Evolutionary conservation across 30 jellyfish, hydroid and myxozoan species (phyloP), one percentile per base, ranked within the genome.

Genomic region (Nemopilema nomurai): DNA sequence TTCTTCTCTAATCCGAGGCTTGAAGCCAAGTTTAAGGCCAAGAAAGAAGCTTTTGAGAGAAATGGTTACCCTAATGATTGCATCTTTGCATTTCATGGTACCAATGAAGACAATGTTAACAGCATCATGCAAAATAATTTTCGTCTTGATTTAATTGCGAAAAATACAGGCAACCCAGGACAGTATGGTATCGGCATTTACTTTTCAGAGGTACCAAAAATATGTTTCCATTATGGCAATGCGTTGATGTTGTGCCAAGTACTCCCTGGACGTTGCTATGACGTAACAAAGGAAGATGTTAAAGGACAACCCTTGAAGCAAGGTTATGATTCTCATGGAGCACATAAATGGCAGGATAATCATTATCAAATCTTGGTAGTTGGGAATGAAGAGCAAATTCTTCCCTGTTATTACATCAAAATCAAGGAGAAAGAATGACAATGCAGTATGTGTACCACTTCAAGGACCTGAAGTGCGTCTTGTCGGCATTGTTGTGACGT

Each of bases 11-110:
- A 89, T 32, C 68, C 82, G 6, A 27, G n/a, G 0, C 87, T 89
- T 20, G 76, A 74, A 28, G 68, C 57, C 62, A 82, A 83, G 28
- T 89, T 89, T 74, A 62, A 89, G 8, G 73, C 0, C 17, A 89
- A 75, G 63, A n/a, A 64, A 24, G 25, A 18, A 20, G 87, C 67
- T 21, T 82, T 89, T 66, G 28, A 33, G 33, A 41, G 27, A 20
- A 64, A 62, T 31, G 79, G 89, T 0, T 13, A 19, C n/a, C 53
- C 51, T 4, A 64, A 23, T 22, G 86, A 79, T 1, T 22, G 51
- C 41, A 89, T 89, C 26, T 89, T 32, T 32, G 93, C 90, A 3
- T 89, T 89, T 71, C 97, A 89, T 75, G 97, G 93, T 13, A 89
- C 97, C 16, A 24, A 53, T 9, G 68, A 62, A 21, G 73, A 30